Conservation (phyloP, 2,888 invertebrate species). For the Drosophila mercatorum region DNA sequence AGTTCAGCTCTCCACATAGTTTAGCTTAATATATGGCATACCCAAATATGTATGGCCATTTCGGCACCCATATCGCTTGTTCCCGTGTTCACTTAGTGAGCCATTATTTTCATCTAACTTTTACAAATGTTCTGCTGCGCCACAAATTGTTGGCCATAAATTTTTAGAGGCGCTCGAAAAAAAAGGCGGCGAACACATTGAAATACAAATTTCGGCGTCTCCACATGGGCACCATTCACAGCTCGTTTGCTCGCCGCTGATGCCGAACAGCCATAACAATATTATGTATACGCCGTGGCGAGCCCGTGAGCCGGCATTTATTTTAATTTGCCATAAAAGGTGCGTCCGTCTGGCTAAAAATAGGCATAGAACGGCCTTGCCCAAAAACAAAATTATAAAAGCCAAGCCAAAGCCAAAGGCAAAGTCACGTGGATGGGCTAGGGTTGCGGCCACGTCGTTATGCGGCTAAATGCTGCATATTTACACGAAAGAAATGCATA, state of each 20-base stretch:
- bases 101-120: conserved; percentile 21
- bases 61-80: too few species aligned
- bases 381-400: conserved; percentile 59
- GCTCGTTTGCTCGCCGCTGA: conserved; percentile 57
- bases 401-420: not conserved
- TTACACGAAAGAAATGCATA: conserved; percentile 75
- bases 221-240: conserved; percentile 56
- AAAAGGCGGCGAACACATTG: conserved; percentile 28
- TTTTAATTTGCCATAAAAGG: conserved; percentile 65
- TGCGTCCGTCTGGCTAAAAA: conserved; percentile 64
- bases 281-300: conserved; percentile 66
- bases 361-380: conserved; percentile 63
- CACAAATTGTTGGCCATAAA: conserved; percentile 56
- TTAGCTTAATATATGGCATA: not conserved
- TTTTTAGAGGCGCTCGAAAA: conserved; percentile 30
- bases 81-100: conserved; percentile 14
- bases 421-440: not conserved
- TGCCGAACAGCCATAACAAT: conserved; percentile 38
- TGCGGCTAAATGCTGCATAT: conserved; percentile 53
- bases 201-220: conserved; percentile 58
- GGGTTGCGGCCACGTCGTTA: not conserved
- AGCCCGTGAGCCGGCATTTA: conserved; percentile 54
- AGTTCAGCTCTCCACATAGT: not conserved
- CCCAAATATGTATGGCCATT: conserved; percentile 2
- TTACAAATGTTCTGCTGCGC: conserved; percentile 35